Conservation (phyloP, 2,797 vertebrate species). For the Tachyglossus aculeatus region DNA sequence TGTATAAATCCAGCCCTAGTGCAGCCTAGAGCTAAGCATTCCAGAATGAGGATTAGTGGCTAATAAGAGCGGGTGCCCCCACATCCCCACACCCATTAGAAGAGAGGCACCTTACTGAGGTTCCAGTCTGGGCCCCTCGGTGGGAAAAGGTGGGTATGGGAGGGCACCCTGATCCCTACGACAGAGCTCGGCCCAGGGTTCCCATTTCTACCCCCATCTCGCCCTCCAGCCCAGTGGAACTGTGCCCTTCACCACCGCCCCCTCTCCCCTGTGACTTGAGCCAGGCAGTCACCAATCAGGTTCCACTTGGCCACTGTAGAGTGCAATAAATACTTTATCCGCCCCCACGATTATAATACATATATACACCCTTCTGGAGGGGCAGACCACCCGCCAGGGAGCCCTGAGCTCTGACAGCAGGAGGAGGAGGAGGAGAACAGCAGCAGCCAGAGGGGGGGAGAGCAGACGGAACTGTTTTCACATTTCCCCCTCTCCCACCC, state of each 20-base stretch:
- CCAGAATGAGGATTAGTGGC: no score
- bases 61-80: background rate
- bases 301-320: background rate
- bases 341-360: conserved; percentile 4
- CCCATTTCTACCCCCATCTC: background rate
- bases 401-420: background rate
- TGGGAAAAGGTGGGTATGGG: no score
- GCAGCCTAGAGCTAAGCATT: background rate
- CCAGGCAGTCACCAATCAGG: background rate
- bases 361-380: conserved; percentile 32
- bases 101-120: no score
- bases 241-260: background rate
- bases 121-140: no score
- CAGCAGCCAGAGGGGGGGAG: background rate
- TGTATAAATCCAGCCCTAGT: background rate
- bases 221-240: no score
- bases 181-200: background rate
- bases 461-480: background rate
- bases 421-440: background rate
- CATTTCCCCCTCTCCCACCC: background rate
- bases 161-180: no score
- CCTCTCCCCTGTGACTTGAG: background rate
- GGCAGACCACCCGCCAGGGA: background rate
- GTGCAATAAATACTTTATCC: fast-evolving
- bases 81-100: no score